These are phyloP conservation scores for Harpalus rubripes DNA, from an alignment of 2,888 invertebrate genomes.

Conservation along the genomic window DNA sequence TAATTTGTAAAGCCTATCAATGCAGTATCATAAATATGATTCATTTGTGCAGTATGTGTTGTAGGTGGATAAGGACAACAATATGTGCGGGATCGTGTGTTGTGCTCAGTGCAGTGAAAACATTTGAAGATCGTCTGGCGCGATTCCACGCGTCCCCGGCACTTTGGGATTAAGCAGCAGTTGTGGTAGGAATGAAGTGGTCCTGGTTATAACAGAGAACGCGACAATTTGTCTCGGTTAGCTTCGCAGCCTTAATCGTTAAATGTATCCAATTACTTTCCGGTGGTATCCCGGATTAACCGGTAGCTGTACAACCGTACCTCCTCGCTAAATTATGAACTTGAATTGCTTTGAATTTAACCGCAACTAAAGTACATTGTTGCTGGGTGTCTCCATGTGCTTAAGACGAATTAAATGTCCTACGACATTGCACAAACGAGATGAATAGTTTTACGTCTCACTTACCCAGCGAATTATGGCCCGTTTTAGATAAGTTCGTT, in stretches of 20 bases:
- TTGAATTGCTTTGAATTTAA: conserved; percentile 59
- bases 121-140: conserved; percentile 8
- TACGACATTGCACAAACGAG: conserved; percentile 5
- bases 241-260: conserved; percentile 64
- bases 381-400: conserved; percentile 23
- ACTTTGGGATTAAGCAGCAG: conserved; percentile 6
- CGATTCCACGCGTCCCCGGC: conserved; percentile 1
- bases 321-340: conserved; percentile 54
- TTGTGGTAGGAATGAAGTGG: conserved; percentile 54
- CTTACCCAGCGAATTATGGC: background rate
- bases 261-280: conserved; percentile 67
- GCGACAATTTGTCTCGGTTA: conserved; percentile 66
- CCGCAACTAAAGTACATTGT: conserved; percentile 38
- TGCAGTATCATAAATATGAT: background rate
- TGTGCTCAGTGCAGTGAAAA: conserved; percentile 18
- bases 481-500: background rate
- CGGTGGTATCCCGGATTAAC: conserved; percentile 63
- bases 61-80: background rate
- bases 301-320: conserved; percentile 34
- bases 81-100: background rate
- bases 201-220: conserved; percentile 54
- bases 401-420: conserved; percentile 26
- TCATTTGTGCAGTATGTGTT: background rate
- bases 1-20: no score
- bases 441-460: conserved; percentile 6